Evolutionary conservation across 2,113 vertebrate species (phyloP), one percentile per base, ranked within the genome.

Genomic region (Caranx ignobilis): DNA sequence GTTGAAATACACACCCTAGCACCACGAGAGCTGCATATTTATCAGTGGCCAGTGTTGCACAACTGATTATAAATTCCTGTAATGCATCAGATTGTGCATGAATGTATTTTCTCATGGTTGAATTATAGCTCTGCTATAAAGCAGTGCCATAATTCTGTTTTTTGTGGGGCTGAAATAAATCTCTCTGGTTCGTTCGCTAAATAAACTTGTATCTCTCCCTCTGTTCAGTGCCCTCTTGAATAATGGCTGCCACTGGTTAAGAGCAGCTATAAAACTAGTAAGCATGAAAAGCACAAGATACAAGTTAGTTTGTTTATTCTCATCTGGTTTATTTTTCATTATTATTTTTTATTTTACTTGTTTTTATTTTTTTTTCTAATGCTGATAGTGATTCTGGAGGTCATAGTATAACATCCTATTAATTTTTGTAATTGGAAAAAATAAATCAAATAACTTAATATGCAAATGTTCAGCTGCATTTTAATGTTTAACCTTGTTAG

Each of bases 91-190:
- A 86, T 88, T 86, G 87, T 76, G 70, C 70, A 77, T 90, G 56
- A 87, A 84, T 90, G 56, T 84, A 77, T 88, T 89, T 88, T 83
- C 61, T 59, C 54, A 13, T 47, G 62, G 71, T 47, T 89, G 76
- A 93, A 81, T 87, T 90, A 93, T 88, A 70, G 71, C 79, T 73
- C 68, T 57, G 50, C 67, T 73, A 74, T 81, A 87, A 89, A 88
- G 63, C 62, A 59, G 59, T 75, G 64, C 32, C 71, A 68, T 81
- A 85, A 81, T 79, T 84, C 18, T n/a, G 6, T 15, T 69, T 75
- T 83, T 76, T 85, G 50, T 80, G 45, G 11, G 18, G 43, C 50
- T 79, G 55, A 69, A 79, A 85, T 90, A 83, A 84, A 87, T 88
- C 61, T 85, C 43, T 34, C 13, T 18, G 45, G 71, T 87, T 18